Evolutionary conservation across 1,140 invertebrate species (phyloP).

Genomic region (Antheraea mylitta): DNA sequence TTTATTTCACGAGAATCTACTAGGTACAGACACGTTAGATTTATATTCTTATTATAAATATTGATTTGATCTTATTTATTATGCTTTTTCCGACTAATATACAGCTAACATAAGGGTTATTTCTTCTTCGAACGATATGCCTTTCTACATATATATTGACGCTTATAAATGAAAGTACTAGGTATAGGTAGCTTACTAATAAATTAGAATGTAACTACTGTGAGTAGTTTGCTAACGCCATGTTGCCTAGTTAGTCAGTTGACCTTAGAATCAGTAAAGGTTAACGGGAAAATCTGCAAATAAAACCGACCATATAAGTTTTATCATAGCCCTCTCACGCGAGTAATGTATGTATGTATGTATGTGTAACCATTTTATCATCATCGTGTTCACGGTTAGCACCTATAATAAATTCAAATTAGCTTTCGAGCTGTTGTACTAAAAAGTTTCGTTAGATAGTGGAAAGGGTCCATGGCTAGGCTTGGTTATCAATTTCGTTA

Average conservation of each 20-base stretch:
- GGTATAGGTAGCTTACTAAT: not conserved
- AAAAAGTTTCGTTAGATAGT: conserved; percentile 9
- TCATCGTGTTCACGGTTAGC: conserved; percentile 4
- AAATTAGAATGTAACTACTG: not conserved
- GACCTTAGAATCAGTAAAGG: not conserved
- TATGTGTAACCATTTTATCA: conserved; percentile 11
- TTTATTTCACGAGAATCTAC: too few relatives aligned
- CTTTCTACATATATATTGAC: too few relatives aligned
- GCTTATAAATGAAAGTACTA: too few relatives aligned
- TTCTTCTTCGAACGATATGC: too few relatives aligned
- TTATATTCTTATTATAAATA: too few relatives aligned
- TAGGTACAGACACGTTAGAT: too few relatives aligned
- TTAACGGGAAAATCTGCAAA: not conserved
- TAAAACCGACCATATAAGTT: not conserved
- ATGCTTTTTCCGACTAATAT: too few relatives aligned
- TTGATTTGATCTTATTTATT: too few relatives aligned
- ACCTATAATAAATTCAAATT: conserved; percentile 10
- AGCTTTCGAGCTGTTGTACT: conserved; percentile 9
- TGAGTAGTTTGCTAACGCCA: not conserved
- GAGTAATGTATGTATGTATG: not conserved
- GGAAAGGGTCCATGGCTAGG: not conserved
- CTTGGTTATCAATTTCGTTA: not conserved
- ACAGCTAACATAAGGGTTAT: too few relatives aligned
- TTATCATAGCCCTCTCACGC: not conserved
- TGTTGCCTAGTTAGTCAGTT: not conserved